These are phyloP conservation scores for Muschampia plurimacula DNA, from an alignment of 2,888 invertebrate species.

Conservation along the genomic window DNA sequence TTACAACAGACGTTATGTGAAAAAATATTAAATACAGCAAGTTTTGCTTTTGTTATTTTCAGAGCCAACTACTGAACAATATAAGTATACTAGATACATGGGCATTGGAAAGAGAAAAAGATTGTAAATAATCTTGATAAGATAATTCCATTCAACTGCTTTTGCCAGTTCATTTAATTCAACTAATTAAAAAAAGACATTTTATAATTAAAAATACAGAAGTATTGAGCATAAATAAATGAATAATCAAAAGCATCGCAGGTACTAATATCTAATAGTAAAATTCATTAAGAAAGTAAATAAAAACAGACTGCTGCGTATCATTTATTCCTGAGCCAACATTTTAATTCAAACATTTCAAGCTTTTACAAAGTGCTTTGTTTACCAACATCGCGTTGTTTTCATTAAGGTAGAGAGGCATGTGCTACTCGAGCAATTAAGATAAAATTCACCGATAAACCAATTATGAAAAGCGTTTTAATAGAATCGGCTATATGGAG, in stretches of 20 bases:
- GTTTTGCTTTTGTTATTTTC: too few relatives aligned
- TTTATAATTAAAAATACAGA: too few relatives aligned
- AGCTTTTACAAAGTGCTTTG: constrained; percentile 35
- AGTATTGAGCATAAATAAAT: too few relatives aligned
- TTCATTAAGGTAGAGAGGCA: constrained; percentile 33
- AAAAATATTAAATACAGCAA: too few relatives aligned
- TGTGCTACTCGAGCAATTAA: constrained; percentile 34
- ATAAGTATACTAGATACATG: too few relatives aligned
- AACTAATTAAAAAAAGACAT: too few relatives aligned
- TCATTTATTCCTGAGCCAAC: constrained; percentile 22
- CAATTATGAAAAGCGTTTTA: constrained; percentile 32
- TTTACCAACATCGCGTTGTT: constrained; percentile 29
- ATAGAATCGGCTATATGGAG: constrained; percentile 8
- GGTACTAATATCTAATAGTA: not conserved
- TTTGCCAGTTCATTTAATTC: too few relatives aligned
- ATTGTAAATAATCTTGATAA: too few relatives aligned
- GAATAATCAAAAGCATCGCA: too few relatives aligned
- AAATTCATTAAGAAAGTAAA: not conserved
- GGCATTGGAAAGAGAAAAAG: too few relatives aligned
- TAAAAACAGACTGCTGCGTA: constrained; percentile 3
- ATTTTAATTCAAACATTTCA: constrained; percentile 30
- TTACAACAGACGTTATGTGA: not conserved
- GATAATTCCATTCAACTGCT: too few relatives aligned
- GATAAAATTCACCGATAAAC: constrained; percentile 38
- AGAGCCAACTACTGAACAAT: too few relatives aligned